Percentiles rank a stretch among this genome's conserved stretches.
phyloP scores from a whole-genome alignment of 2,797 vertebrate species.

The Gallinago solitaria region DNA sequence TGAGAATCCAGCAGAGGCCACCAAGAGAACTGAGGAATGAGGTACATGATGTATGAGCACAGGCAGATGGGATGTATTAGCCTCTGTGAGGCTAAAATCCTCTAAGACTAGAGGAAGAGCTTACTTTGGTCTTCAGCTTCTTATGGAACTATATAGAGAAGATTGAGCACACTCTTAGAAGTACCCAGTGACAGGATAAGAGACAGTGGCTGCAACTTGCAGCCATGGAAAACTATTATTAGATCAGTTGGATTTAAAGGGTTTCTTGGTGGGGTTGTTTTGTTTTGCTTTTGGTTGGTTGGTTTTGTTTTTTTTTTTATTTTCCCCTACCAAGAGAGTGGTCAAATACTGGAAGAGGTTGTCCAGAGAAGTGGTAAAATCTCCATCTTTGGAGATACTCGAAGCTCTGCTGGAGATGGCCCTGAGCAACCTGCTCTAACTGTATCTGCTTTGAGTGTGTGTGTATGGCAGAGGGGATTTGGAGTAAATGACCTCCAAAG shows the following conservation, averaged over 20 bases:
- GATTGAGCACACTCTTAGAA: neutral
- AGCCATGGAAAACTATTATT: neutral
- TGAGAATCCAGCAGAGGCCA: neutral
- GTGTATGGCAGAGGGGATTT: neutral
- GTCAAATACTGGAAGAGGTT: slow-evolving; percentile 36
- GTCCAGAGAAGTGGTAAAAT: neutral
- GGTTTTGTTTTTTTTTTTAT: neutral
- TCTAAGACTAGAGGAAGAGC: neutral
- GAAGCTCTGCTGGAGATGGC: neutral
- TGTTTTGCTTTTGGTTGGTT: neutral
- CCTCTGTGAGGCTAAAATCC: neutral
- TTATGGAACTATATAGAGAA: neutral
- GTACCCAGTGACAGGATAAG: neutral
- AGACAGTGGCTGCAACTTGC: neutral
- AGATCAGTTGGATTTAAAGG: neutral
- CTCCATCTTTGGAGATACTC: slow-evolving; percentile 10
- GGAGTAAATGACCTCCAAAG: neutral
- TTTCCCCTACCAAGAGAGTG: neutral
- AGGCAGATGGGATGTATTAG: neutral
- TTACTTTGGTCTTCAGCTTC: neutral
- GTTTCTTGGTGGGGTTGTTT: neutral
- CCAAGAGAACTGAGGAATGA: neutral
- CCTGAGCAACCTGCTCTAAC: neutral
- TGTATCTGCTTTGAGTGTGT: neutral
- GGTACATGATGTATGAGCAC: neutral